phyloP scores from a whole-genome alignment of 2,113 vertebrate species.

The Hippocampus guttulatus region DNA sequence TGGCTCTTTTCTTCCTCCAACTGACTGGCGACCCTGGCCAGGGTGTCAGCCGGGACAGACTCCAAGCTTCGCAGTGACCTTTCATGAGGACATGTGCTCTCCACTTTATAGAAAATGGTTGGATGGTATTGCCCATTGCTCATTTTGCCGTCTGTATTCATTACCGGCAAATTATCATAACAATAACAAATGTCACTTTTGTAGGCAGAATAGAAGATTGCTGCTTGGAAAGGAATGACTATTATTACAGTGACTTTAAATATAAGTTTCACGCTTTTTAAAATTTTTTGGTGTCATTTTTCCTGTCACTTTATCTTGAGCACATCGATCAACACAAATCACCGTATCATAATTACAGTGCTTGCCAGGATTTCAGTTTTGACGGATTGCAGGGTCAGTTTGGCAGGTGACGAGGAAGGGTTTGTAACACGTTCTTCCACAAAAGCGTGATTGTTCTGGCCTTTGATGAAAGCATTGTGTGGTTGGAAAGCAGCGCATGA shows the following conservation, averaged over 20 bases:
- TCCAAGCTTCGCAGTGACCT: too few species aligned
- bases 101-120: too few species aligned
- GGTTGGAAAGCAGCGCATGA: conserved; percentile 37
- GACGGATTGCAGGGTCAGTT: conserved; percentile 35
- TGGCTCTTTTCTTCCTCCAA: too few species aligned
- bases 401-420: conserved; percentile 24
- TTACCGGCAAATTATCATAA: too few species aligned
- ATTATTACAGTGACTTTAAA: not conserved
- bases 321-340: not conserved
- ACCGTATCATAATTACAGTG: conserved; percentile 4
- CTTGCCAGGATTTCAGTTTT: conserved; percentile 32
- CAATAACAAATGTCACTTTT: too few species aligned
- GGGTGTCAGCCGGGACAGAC: too few species aligned
- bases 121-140: too few species aligned
- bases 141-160: too few species aligned
- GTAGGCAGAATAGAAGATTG: not conserved
- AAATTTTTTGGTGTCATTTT: not conserved
- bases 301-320: not conserved
- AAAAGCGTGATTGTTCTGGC: conserved; percentile 4
- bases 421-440: conserved; percentile 21
- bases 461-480: conserved; percentile 2
- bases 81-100: too few species aligned
- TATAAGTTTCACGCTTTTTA: not conserved
- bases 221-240: not conserved
- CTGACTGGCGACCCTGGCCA: too few species aligned